Percentiles rank a stretch among this genome's conserved stretches.
These are phyloP conservation scores for Takifugu bimaculatus DNA, from an alignment of 2,113 vertebrate genomes.

Conservation along the genomic window DNA sequence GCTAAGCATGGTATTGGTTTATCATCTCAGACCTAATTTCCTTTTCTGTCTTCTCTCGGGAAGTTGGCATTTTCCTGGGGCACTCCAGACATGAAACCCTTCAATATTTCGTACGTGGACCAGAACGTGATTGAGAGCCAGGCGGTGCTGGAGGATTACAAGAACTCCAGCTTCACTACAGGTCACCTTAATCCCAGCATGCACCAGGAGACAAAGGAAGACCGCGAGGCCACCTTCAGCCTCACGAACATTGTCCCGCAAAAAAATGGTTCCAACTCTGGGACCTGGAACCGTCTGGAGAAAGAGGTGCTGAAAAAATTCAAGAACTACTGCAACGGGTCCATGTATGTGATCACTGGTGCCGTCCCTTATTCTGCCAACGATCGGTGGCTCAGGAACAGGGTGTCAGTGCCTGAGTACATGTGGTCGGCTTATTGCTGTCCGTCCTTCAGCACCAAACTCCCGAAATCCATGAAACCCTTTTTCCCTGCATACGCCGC, in stretches of 20 bases:
- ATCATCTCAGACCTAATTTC: neutral
- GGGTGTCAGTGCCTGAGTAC: constrained; percentile 68
- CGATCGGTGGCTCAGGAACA: constrained; percentile 40
- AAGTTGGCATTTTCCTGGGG: constrained; percentile 54
- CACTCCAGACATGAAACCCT: constrained; percentile 47
- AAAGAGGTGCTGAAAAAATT: constrained; percentile 8
- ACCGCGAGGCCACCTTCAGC: constrained; percentile 74
- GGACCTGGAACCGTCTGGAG: constrained; percentile 72
- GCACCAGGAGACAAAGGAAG: constrained; percentile 54
- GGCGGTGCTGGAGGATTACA: constrained; percentile 57
- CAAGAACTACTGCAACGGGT: constrained; percentile 31
- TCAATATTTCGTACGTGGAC: too few relatives aligned
- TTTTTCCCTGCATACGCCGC: constrained; percentile 62
- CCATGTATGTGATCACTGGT: constrained; percentile 62
- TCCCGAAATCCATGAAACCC: neutral
- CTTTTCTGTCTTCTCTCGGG: neutral
- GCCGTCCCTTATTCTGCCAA: constrained; percentile 44
- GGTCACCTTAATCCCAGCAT: constrained; percentile 76
- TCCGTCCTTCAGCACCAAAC: constrained; percentile 32
- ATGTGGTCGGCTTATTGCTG: constrained; percentile 74
- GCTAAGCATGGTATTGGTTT: neutral
- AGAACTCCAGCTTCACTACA: constrained; percentile 55
- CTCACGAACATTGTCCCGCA: constrained; percentile 81
- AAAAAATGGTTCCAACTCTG: constrained; percentile 64
- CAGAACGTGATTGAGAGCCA: constrained; percentile 68